Evolutionary conservation across 2,888 invertebrate genomes (phyloP).

Genomic region (Microplitis manilae): DNA sequence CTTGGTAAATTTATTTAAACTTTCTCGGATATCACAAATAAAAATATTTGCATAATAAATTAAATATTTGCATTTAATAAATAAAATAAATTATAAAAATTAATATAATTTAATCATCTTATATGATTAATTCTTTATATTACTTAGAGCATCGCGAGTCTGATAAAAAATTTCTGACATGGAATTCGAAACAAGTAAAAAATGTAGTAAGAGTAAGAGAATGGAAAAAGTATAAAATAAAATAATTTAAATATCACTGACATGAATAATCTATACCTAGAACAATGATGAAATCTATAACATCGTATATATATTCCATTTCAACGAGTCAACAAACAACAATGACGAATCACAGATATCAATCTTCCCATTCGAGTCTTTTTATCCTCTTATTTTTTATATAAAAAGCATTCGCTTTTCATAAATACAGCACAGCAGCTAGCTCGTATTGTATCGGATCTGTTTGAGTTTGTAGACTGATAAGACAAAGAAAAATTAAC

Average conservation of each 20-base stretch:
- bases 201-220: too few species aligned
- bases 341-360: constrained; percentile 1
- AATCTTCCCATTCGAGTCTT: not conserved
- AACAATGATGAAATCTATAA: not conserved
- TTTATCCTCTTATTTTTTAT: not conserved
- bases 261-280: not conserved
- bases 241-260: not conserved
- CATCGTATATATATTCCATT: not conserved
- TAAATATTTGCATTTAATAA: too few species aligned
- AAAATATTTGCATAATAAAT: too few species aligned
- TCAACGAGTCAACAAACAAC: not conserved
- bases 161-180: too few species aligned
- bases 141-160: too few species aligned
- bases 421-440: too few species aligned
- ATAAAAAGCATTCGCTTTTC: not conserved
- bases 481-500: constrained; percentile 52
- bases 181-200: too few species aligned
- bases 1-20: too few species aligned
- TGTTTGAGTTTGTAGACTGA: not conserved
- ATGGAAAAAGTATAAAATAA: not conserved
- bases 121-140: too few species aligned
- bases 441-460: not conserved
- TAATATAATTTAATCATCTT: too few species aligned
- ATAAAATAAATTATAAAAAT: too few species aligned
- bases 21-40: too few species aligned